Percentiles rank a stretch among this genome's conserved stretches.
Conservation (phyloP, 2,797 vertebrate genomes). For the Fratercula arctica region DNA sequence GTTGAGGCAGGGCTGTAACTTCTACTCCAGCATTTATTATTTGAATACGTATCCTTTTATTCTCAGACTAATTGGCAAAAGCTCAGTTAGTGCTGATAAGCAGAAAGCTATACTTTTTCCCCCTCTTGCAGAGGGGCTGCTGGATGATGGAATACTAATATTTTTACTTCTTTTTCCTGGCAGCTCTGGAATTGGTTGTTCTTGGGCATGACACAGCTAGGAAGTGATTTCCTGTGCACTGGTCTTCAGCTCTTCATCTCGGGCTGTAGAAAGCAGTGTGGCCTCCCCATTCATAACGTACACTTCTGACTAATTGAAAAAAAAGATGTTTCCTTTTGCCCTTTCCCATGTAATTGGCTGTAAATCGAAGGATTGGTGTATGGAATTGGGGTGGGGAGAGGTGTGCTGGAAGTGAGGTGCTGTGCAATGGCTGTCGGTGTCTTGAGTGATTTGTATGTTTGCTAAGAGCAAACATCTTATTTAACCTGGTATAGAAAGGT, state of each 20-base stretch:
- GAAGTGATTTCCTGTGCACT: neutral
- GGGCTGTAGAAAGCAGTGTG: neutral
- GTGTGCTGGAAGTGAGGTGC: neutral
- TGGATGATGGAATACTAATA: neutral
- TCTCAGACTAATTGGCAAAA: neutral
- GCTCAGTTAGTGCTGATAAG: neutral
- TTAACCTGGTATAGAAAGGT: neutral
- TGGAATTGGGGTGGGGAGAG: neutral
- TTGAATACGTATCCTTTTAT: neutral
- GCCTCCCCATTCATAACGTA: neutral
- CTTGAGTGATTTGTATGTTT: neutral
- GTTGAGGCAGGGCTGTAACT: neutral
- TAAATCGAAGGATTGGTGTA: fast-evolving
- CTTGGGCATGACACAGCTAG: neutral
- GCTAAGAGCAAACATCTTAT: neutral
- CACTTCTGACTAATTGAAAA: neutral
- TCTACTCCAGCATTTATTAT: neutral
- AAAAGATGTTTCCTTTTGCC: neutral
- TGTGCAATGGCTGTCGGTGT: fast-evolving
- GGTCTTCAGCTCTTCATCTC: neutral
- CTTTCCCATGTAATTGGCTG: neutral
- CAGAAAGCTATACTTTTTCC: neutral
- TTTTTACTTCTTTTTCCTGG: neutral
- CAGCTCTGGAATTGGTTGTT: neutral
- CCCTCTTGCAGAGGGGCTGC: neutral